Base-by-base conservation (phyloP, 2,797 vertebrate species). In the Synanceia verrucosa region DNA sequence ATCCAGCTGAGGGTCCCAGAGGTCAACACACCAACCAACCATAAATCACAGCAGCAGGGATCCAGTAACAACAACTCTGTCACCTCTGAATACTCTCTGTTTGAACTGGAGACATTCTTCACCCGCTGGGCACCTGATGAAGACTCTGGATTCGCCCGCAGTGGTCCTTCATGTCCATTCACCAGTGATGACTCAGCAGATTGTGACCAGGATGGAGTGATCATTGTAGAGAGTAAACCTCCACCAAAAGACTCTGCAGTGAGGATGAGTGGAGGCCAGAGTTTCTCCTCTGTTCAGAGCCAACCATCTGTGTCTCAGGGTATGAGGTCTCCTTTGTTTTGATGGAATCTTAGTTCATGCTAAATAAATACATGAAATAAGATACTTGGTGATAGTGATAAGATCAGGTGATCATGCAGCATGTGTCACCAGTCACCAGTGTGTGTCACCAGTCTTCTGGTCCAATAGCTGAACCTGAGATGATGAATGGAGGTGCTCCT, bases 71-170 rank as follows among this genome's bases (percentile, higher is more conserved):
- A 19, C 23, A 64, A 44, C 21, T 23, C 61, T 0, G 37, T 70
- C 1, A 68, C 57, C 34, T 82, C 84, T 0, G 89, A 91, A 5
- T 91, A 80, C 72, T 87, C 88, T 14, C 65, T 91, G 73, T 92
- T 89, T 73, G 92, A 93, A 9, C 79, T 92, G 18, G 90, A 92
- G 72, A 87, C 85, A 0, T 89, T 91, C 56, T 92, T 93, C 51
- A 86, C 86, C 12, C 85, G 82, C 31, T 93, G 92, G 93, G 82
- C 86, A 47, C 80, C 91, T 2, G 88, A 91, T 13, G 48, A 21
- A 6, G 76, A 79, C 9, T 62, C 90, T 0, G 39, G 9, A 1
- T 31, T 71, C 1, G 26, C 71, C 36, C 18, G 66, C 1, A 24
- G 62, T 2, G 84, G 84, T 19, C 76, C 88, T 5, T 84, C 83